Evolutionary conservation across 2,888 invertebrate species (phyloP).

Genomic region (Archaeoteleia sp.): DNA sequence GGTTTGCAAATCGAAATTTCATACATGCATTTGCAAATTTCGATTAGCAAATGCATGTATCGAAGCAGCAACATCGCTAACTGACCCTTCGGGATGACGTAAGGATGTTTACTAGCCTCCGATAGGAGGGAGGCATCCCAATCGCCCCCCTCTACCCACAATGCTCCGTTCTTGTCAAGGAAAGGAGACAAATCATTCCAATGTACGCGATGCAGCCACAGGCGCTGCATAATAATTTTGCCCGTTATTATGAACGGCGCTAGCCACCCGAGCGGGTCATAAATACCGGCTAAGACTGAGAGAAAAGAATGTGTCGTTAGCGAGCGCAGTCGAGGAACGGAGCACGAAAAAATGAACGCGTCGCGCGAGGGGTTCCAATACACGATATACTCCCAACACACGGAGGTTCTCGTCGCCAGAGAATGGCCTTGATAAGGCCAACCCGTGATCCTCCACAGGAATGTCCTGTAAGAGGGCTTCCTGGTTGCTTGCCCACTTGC

Average conservation of each 20-base stretch:
- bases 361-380: too few relatives aligned
- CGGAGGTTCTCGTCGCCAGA: too few relatives aligned
- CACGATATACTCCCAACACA: too few relatives aligned
- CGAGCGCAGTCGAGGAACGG: not conserved
- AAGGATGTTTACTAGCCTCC: not conserved
- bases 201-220: not conserved
- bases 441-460: too few relatives aligned
- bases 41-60: too few relatives aligned
- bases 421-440: too few relatives aligned
- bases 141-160: not conserved
- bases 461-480: too few relatives aligned
- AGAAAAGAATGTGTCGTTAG: constrained; percentile 2
- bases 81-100: not conserved
- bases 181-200: constrained; percentile 7
- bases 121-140: not conserved
- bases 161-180: not conserved
- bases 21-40: too few relatives aligned
- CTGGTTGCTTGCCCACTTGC: too few relatives aligned
- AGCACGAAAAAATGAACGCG: not conserved
- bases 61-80: not conserved
- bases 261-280: constrained; percentile 4
- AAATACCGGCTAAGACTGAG: not conserved
- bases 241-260: not conserved
- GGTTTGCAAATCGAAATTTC: not conserved
- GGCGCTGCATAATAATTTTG: constrained; percentile 5